Base-by-base conservation (phyloP, 2,113 vertebrate species). In the Tragelaphus imberbis region DNA sequence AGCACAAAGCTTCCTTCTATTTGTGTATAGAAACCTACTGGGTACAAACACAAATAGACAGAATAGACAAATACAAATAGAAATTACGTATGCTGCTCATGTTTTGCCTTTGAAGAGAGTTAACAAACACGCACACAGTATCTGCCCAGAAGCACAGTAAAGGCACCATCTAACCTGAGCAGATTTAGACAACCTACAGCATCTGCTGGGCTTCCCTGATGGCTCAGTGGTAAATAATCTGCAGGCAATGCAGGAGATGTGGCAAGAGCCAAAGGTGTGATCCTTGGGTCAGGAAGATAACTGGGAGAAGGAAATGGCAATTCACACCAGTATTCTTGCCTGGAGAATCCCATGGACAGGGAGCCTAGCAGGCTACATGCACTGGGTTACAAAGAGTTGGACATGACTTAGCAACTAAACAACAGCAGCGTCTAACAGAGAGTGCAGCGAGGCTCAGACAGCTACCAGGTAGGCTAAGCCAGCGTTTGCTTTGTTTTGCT, bases 341-440 rank as follows among this genome's bases (percentile, higher is more conserved):
- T 14, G 36, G 36, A 44, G 36, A 44, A 44, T 77, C 6, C 23
- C 36, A 77, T 44, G 36, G 23, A 44, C 71, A 77, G 71, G 36
- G 71, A 44, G 36, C 23, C 36, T 44, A 36, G 71, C 36, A 3
- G 71, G 36, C 36, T 7, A 25, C 36, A 44, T 25, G 11, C 36
- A 27, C 3, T 10, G 12, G 71, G 71, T 77, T 36, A 44, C 36
- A 27, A 27, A 14, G 71, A 44, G 23, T 1, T 7, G 23, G 71
- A 27, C 36, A 27, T 13, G 7, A 77, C 36, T 75, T 13, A 75
- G 12, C 11, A 13, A 40, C 68, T 71, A 40, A 25, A 13, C 6
- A 27, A 4, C 6, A 13, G 36, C 36, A 68, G 25, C 0, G 8
- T 15, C 23, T 7, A 3, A 19, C 4, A 1, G 2, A 14, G 51